Conservation (phyloP, 2,888 invertebrate genomes). For the Callyntrura sp. region DNA sequence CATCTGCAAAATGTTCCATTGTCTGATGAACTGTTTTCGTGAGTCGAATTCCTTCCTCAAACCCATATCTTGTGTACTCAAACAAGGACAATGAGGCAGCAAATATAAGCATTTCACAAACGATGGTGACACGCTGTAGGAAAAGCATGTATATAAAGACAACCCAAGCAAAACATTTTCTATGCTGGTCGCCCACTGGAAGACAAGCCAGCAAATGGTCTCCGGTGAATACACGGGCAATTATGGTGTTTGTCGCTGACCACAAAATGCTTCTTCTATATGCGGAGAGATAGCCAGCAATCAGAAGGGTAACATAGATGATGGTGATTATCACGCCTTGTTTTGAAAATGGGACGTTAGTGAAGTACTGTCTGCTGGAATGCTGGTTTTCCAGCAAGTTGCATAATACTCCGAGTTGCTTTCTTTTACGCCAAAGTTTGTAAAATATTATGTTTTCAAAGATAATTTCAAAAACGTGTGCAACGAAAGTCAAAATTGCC, state of each 20-base stretch:
- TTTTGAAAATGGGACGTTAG: neutral
- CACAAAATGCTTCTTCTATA: neutral
- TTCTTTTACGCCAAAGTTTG: constrained; percentile 14
- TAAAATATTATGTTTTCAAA: neutral
- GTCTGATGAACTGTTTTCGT: neutral
- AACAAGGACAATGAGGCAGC: neutral
- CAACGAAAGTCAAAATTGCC: constrained; percentile 29
- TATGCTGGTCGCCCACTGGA: neutral
- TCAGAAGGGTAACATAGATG: neutral
- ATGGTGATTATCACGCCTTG: neutral
- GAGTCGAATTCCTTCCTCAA: neutral
- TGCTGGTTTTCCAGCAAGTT: neutral
- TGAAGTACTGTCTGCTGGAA: neutral
- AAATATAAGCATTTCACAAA: constrained; percentile 18
- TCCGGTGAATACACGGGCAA: neutral
- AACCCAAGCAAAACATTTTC: neutral
- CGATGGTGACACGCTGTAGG: neutral
- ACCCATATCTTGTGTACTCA: neutral
- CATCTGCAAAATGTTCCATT: neutral
- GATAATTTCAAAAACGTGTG: constrained; percentile 15
- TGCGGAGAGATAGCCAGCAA: neutral
- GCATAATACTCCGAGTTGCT: neutral
- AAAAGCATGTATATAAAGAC: neutral
- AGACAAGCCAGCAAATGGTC: neutral
- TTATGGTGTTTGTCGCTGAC: neutral